phyloP scores from a whole-genome alignment of 1,140 invertebrate species.

The Micrasema minimum region DNA sequence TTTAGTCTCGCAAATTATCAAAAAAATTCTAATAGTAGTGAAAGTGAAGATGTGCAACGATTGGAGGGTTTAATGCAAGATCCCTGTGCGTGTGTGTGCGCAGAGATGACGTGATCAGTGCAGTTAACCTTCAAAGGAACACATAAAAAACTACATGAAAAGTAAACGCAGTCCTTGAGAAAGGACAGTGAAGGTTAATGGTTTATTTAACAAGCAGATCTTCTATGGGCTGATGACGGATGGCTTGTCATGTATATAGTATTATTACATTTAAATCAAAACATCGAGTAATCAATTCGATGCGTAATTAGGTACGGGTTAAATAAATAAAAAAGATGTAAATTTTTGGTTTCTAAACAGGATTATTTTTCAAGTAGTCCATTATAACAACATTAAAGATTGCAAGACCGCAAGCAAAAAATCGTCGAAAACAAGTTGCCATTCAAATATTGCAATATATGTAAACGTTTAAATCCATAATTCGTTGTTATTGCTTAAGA shows the following conservation, averaged over 20 bases:
- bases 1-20: too few species aligned
- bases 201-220: slow-evolving; percentile 26
- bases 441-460: too few species aligned
- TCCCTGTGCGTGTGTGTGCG: not conserved
- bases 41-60: slow-evolving; percentile 1
- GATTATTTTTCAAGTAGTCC: too few species aligned
- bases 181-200: slow-evolving; percentile 34
- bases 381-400: too few species aligned
- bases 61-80: slow-evolving; percentile 12
- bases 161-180: slow-evolving; percentile 31
- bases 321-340: too few species aligned
- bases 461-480: too few species aligned
- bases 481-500: too few species aligned
- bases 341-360: too few species aligned
- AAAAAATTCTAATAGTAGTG: too few species aligned
- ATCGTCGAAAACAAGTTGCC: too few species aligned
- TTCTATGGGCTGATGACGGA: slow-evolving; percentile 1
- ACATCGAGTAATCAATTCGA: not conserved
- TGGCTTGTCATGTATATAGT: not conserved
- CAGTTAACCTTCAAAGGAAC: slow-evolving; percentile 30
- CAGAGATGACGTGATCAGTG: slow-evolving; percentile 26
- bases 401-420: too few species aligned
- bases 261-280: not conserved
- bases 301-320: too few species aligned
- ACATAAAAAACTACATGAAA: slow-evolving; percentile 4